Conservation (phyloP, 2,797 vertebrate species). For the Cryptoprocta ferox region DNA sequence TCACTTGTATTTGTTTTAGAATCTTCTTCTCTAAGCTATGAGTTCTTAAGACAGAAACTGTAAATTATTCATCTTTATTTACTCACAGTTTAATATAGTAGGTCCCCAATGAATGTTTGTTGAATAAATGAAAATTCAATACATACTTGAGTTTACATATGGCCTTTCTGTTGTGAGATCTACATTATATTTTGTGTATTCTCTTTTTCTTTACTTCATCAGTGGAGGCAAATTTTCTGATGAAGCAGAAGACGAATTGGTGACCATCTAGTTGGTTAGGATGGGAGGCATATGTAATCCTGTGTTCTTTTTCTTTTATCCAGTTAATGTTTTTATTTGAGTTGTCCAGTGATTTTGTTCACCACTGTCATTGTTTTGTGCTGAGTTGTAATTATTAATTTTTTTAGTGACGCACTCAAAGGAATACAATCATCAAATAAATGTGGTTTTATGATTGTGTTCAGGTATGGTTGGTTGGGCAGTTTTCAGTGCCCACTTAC, state of each 20-base stretch:
- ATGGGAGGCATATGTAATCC: neutral
- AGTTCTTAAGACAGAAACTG: conserved; percentile 37
- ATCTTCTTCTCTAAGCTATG: neutral
- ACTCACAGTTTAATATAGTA: neutral
- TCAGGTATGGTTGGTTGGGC: neutral
- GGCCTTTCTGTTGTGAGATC: conserved; percentile 13
- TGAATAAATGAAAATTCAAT: conserved; percentile 14
- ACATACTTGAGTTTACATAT: neutral
- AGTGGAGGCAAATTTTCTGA: neutral
- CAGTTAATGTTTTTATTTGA: conserved; percentile 10
- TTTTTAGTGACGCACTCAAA: neutral
- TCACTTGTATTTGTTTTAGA: conserved; percentile 5
- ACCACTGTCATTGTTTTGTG: neutral
- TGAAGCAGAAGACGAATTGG: neutral
- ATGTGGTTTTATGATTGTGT: neutral
- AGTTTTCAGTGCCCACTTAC: neutral
- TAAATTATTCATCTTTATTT: conserved; percentile 47
- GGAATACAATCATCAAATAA: conserved; percentile 10
- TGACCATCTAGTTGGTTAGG: neutral
- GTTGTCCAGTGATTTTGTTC: conserved; percentile 11
- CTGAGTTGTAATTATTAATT: neutral
- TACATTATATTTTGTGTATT: neutral
- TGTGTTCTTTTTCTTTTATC: conserved; percentile 4
- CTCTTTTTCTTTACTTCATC: neutral
- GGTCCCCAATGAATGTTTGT: conserved; percentile 1